These are phyloP conservation scores for Asarcornis scutulata DNA, from an alignment of 2,113 vertebrate species.

Conservation along the genomic window DNA sequence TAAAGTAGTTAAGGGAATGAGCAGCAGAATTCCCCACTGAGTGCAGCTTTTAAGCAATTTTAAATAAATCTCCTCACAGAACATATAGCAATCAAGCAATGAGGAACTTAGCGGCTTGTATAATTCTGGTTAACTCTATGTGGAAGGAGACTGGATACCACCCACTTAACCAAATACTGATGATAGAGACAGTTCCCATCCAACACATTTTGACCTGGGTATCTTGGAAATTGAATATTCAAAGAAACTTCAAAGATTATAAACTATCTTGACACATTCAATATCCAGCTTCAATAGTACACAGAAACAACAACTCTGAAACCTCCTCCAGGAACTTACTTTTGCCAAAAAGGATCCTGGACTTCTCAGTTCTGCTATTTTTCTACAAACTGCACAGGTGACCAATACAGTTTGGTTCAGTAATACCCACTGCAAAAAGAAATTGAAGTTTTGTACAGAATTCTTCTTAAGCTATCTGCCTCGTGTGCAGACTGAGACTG, in stretches of 20 bases:
- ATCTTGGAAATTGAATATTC: background rate
- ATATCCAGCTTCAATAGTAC: background rate
- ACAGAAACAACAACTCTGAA: background rate
- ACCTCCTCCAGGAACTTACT: background rate
- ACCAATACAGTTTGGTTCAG: background rate
- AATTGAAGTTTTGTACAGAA: background rate
- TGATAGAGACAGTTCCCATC: background rate
- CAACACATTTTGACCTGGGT: background rate
- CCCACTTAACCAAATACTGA: background rate
- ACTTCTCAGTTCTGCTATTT: background rate
- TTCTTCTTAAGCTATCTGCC: background rate
- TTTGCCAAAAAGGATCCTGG: background rate
- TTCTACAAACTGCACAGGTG: background rate
- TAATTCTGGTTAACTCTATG: background rate
- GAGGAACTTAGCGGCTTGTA: conserved; percentile 14
- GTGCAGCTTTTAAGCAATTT: conserved; percentile 52
- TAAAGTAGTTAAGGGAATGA: conserved; percentile 1
- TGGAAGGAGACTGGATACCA: background rate
- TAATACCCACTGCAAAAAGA: background rate
- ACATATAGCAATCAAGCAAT: background rate
- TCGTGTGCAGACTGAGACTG: background rate
- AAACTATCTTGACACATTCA: background rate
- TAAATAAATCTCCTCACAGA: background rate
- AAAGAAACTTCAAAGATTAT: background rate
- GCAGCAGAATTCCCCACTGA: conserved; percentile 26